Conservation (phyloP, 2,113 vertebrate genomes). For the Acrocephalus kingi region DNA sequence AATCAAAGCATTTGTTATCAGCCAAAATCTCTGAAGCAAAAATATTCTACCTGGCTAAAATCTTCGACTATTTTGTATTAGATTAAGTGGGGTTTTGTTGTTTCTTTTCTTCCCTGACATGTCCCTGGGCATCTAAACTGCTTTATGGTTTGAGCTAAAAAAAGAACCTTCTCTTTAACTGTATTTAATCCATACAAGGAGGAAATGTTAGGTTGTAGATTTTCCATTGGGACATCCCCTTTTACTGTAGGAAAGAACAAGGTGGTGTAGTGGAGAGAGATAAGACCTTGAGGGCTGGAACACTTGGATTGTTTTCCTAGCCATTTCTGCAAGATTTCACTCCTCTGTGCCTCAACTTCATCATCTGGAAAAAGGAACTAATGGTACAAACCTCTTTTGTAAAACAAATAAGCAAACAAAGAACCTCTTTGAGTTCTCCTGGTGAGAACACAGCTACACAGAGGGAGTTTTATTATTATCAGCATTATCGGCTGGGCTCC, state of each 20-base stretch:
- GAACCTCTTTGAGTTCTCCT: neutral
- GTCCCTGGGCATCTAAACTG: neutral
- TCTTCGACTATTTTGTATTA: neutral
- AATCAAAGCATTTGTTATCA: neutral
- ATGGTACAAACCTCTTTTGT: neutral
- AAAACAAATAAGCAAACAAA: slow-evolving; percentile 37
- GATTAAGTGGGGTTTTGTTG: neutral
- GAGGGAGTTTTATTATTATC: slow-evolving; percentile 16
- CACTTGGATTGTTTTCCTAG: neutral
- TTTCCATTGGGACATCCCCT: neutral
- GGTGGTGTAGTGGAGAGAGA: neutral
- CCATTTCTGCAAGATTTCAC: neutral
- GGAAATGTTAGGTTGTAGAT: neutral
- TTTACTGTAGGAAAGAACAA: neutral
- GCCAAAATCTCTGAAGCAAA: neutral
- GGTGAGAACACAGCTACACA: neutral
- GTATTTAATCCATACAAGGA: neutral
- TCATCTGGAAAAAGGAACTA: slow-evolving; percentile 3
- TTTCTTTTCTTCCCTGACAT: neutral
- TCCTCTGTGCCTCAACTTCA: neutral
- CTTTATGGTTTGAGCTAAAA: neutral
- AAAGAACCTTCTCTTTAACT: neutral
- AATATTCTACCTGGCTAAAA: neutral
- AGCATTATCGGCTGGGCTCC: neutral
- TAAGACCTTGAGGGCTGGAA: neutral